Conservation (phyloP, 2,797 vertebrate species). For the Lepus oiostolus region DNA sequence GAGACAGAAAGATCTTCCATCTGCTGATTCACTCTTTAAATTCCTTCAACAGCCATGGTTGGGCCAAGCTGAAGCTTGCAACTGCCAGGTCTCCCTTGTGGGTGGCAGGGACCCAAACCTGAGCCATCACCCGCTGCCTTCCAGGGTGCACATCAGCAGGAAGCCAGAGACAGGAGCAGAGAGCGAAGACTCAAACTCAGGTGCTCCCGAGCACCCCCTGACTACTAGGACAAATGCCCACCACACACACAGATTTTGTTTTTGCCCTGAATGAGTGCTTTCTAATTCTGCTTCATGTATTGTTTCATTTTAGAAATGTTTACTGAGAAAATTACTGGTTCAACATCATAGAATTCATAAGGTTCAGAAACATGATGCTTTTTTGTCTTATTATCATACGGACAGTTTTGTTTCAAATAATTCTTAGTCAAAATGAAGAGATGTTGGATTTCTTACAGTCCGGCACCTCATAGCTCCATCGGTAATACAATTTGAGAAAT, state of each 20-base stretch:
- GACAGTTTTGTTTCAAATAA: background rate
- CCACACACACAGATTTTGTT: background rate
- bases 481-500: background rate
- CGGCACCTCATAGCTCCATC: background rate
- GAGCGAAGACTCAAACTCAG: no score
- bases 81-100: no score
- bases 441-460: background rate
- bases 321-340: background rate
- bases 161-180: no score
- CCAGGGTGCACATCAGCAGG: no score
- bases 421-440: constrained; percentile 6
- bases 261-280: background rate
- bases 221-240: no score
- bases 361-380: background rate
- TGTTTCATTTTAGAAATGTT: constrained; percentile 6
- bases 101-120: no score
- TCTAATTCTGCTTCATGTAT: background rate
- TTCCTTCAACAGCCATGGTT: no score
- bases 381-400: background rate
- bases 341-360: background rate
- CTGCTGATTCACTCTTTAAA: no score
- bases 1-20: no score
- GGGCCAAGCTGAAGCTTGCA: no score
- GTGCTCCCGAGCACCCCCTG: no score
- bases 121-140: no score